phyloP scores from a whole-genome alignment of 1,140 invertebrate species.

The Acromyrmex echinatior region DNA sequence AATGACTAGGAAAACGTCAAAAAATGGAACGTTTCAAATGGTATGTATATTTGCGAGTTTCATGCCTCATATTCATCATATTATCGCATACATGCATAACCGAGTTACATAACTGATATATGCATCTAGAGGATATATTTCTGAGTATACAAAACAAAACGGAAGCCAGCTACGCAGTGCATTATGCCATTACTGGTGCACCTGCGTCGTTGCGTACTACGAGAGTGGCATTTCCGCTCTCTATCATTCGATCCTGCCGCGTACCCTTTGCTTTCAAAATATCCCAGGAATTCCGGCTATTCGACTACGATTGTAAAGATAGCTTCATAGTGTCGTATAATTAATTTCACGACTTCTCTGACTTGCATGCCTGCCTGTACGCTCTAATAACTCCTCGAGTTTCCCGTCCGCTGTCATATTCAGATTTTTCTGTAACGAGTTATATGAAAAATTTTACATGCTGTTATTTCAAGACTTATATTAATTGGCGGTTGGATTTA shows the following conservation, averaged over 20 bases:
- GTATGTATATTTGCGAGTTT: conserved; percentile 24
- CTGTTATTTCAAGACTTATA: conserved; percentile 31
- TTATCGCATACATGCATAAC: not conserved
- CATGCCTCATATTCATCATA: conserved; percentile 33
- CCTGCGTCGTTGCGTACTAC: conserved; percentile 36
- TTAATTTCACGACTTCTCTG: conserved; percentile 39
- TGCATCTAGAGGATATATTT: conserved; percentile 27
- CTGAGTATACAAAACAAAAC: conserved; percentile 51
- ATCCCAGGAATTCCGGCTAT: conserved; percentile 41
- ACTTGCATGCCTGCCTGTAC: not conserved
- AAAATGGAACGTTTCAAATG: conserved; percentile 31
- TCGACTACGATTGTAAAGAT: conserved; percentile 47
- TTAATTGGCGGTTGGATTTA: conserved; percentile 45
- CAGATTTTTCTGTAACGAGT: conserved; percentile 42
- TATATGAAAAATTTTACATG: conserved; percentile 47
- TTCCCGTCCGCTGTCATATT: conserved; percentile 30
- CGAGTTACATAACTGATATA: conserved; percentile 4
- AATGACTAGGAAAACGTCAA: conserved; percentile 23
- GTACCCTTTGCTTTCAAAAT: conserved; percentile 29
- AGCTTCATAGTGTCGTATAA: conserved; percentile 38
- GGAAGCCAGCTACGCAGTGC: conserved; percentile 44
- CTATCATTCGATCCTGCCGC: conserved; percentile 34
- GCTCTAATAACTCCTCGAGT: conserved; percentile 30
- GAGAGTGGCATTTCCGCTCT: conserved; percentile 39
- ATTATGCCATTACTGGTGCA: conserved; percentile 48